phyloP scores from a whole-genome alignment of 2,797 vertebrate genomes.

The Gymnopithys bicolor region DNA sequence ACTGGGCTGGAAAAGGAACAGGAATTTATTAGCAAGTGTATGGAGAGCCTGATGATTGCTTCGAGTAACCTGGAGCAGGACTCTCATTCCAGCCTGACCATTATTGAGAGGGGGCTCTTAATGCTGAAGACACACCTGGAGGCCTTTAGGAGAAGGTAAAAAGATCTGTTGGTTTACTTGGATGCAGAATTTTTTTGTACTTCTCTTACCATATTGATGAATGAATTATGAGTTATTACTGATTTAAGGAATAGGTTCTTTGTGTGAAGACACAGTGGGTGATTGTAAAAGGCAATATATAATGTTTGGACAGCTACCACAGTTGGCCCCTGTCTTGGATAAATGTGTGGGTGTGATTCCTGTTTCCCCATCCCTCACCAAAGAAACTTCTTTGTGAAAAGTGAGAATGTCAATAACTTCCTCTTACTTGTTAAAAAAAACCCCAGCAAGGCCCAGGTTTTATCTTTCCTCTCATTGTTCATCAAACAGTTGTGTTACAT shows the following conservation, averaged over 20 bases:
- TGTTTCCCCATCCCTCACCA: neutral
- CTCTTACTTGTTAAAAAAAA: neutral
- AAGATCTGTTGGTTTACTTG: neutral
- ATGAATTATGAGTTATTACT: neutral
- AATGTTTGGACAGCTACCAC: neutral
- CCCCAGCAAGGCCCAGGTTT: neutral
- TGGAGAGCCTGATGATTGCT: conserved; percentile 98
- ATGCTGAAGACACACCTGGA: conserved; percentile 99
- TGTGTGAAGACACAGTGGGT: neutral
- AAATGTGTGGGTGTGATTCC: neutral
- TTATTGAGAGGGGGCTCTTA: conserved; percentile 96
- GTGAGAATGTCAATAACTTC: neutral
- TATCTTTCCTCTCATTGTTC: neutral
- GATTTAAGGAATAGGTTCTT: neutral
- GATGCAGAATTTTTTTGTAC: neutral
- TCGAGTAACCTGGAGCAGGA: conserved; percentile 95
- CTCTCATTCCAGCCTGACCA: conserved; percentile 92
- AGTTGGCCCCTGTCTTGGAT: neutral
- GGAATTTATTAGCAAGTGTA: conserved; percentile 99
- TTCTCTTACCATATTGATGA: neutral
- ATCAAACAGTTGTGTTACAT: neutral
- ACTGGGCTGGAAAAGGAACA: conserved; percentile 97
- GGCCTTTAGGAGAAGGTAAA: conserved; percentile 95
- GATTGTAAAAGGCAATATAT: neutral
- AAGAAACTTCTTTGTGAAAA: neutral